phyloP scores from a whole-genome alignment of 1,140 invertebrate species.

The Campoletis sonorensis region DNA sequence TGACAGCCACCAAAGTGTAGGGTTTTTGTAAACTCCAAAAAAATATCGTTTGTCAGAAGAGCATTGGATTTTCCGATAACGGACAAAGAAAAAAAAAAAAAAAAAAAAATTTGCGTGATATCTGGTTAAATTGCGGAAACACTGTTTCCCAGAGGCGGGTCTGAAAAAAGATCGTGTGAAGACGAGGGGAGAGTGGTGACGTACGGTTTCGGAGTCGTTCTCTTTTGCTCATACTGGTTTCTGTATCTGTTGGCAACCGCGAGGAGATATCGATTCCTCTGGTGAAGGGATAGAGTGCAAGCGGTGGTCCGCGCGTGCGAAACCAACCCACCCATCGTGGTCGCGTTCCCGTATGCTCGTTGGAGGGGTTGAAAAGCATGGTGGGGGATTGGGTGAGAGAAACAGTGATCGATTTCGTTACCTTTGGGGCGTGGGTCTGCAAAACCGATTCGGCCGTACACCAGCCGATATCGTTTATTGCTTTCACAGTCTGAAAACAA shows the following conservation, averaged over 20 bases:
- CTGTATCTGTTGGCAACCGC: slow-evolving; percentile 31
- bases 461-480: slow-evolving; percentile 64
- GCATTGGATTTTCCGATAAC: not conserved
- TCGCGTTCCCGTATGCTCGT: slow-evolving; percentile 16
- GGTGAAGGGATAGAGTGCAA: slow-evolving; percentile 31
- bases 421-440: slow-evolving; percentile 41
- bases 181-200: not conserved
- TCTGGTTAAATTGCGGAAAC: slow-evolving; percentile 61
- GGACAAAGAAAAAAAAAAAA: slow-evolving; percentile 13
- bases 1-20: too few relatives aligned
- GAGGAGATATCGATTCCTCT: slow-evolving; percentile 38
- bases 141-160: slow-evolving; percentile 56
- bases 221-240: slow-evolving; percentile 13
- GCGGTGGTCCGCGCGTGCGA: slow-evolving; percentile 54
- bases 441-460: slow-evolving; percentile 57
- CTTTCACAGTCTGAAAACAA: slow-evolving; percentile 66
- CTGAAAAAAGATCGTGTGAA: not conserved
- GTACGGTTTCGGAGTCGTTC: slow-evolving; percentile 11
- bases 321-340: slow-evolving; percentile 40
- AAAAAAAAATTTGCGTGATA: not conserved
- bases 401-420: slow-evolving; percentile 43
- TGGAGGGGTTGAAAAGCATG: not conserved
- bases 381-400: not conserved
- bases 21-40: too few relatives aligned
- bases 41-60: not conserved